phyloP scores from a whole-genome alignment of 2,113 vertebrate species.

The Colius striatus region DNA sequence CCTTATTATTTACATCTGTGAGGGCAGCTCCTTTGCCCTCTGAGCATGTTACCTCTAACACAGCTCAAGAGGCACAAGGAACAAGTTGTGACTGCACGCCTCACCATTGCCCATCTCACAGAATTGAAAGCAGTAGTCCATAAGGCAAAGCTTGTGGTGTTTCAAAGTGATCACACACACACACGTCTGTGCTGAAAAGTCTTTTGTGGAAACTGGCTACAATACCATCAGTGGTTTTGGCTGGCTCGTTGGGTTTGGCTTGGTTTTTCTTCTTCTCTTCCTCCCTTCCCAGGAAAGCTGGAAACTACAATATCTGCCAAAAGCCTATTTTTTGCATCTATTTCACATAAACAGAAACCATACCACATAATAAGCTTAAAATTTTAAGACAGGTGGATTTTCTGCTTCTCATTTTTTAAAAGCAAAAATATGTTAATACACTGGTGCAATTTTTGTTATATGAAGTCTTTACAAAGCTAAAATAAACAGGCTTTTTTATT shows the following conservation, averaged over 20 bases:
- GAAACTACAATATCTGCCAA: background rate
- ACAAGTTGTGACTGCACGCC: fast-evolving
- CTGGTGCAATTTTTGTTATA: background rate
- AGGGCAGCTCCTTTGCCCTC: background rate
- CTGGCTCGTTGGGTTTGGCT: background rate
- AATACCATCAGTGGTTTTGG: background rate
- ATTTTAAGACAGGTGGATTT: background rate
- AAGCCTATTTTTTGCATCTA: background rate
- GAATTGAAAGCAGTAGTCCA: background rate
- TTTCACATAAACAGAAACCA: background rate
- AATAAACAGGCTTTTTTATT: background rate
- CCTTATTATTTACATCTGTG: background rate
- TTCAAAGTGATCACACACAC: background rate
- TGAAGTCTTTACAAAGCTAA: background rate
- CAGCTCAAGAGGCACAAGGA: background rate
- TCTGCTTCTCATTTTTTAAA: background rate
- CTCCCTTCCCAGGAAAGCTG: fast-evolving
- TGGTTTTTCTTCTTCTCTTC: background rate
- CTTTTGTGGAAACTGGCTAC: background rate
- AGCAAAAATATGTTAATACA: background rate
- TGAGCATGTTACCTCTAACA: background rate
- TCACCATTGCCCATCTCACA: fast-evolving
- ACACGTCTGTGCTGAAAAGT: background rate
- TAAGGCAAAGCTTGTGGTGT: background rate
- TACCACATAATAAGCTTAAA: background rate